phyloP scores from a whole-genome alignment of 2,113 vertebrate species.

The Oncorhynchus clarkii region DNA sequence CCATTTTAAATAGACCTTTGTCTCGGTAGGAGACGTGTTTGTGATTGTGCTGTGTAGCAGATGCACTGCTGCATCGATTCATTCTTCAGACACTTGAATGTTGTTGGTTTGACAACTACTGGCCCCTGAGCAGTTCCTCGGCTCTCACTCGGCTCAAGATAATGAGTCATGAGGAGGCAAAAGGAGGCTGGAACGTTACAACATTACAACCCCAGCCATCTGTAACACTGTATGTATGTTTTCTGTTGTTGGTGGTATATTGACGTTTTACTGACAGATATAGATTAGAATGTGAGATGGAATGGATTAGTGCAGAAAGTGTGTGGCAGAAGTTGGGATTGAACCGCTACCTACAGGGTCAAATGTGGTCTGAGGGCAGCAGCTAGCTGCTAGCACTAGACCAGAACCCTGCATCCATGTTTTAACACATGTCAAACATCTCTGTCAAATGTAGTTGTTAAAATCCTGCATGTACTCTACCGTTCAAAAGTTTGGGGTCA shows the following conservation, averaged over 20 bases:
- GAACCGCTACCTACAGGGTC: too few relatives aligned
- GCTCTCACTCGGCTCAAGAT: slow-evolving; percentile 32
- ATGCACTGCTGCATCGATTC: neutral
- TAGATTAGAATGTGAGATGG: neutral
- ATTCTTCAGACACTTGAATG: neutral
- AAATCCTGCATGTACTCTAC: too few relatives aligned
- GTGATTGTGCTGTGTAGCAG: neutral
- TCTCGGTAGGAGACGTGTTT: neutral
- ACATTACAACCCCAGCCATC: neutral
- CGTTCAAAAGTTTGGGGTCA: too few relatives aligned
- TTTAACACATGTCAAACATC: neutral
- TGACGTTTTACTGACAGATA: neutral
- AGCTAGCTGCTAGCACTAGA: too few relatives aligned
- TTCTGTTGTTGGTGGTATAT: too few relatives aligned
- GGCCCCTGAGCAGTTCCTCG: slow-evolving; percentile 21
- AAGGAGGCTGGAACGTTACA: neutral
- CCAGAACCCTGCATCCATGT: too few relatives aligned
- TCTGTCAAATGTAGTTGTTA: neutral
- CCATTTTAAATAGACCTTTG: neutral
- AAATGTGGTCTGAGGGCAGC: too few relatives aligned
- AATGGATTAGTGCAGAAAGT: too few relatives aligned
- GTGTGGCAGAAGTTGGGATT: too few relatives aligned
- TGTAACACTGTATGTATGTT: neutral
- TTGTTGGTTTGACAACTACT: neutral
- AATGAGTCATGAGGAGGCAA: slow-evolving; percentile 44